Conservation (phyloP, 2,797 vertebrate genomes). For the Phrynocephalus forsythii region DNA sequence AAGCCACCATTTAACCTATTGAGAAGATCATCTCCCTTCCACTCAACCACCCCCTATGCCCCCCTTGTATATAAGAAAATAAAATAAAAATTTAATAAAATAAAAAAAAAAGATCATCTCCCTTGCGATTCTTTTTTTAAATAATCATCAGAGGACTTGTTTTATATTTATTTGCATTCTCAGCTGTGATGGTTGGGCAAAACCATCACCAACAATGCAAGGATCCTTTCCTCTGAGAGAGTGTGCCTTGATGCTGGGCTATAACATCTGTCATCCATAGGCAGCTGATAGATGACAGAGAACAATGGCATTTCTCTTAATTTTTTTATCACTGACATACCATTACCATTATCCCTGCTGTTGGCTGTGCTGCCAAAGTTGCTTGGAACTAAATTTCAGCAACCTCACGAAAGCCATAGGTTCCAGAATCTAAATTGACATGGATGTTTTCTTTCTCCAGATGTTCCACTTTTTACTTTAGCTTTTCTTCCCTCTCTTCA, state of each 20-base stretch:
- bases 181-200: neutral
- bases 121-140: neutral
- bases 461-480: neutral
- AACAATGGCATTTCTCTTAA: too few species aligned
- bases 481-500: too few species aligned
- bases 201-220: too few species aligned
- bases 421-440: neutral
- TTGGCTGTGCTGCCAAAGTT: neutral
- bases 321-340: neutral
- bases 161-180: neutral
- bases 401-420: neutral
- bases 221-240: neutral
- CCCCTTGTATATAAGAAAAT: too few species aligned
- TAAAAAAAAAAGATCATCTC: too few species aligned
- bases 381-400: too few species aligned
- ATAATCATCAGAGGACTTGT: neutral
- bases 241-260: too few species aligned
- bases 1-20: neutral
- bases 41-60: too few species aligned
- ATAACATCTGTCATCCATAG: too few species aligned
- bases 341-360: neutral
- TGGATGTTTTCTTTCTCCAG: neutral
- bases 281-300: too few species aligned
- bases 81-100: too few species aligned
- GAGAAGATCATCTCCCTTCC: neutral